Conservation (phyloP, 2,888 invertebrate species). For the Ormyrus pomaceus region DNA sequence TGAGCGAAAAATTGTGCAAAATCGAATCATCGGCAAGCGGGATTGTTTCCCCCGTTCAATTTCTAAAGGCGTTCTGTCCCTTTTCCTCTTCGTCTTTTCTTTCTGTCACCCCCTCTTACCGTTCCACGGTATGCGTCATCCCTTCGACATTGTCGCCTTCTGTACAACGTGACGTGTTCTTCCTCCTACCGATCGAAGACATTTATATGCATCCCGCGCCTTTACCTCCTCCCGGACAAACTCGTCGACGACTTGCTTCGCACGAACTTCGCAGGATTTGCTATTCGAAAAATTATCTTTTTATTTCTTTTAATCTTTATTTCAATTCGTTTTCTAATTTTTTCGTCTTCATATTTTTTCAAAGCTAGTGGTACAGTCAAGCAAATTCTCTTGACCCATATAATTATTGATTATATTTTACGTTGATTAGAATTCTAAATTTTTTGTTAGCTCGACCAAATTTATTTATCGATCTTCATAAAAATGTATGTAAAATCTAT, state of each 20-base stretch:
- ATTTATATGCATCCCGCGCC: conserved; percentile 64
- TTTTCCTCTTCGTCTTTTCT: background rate
- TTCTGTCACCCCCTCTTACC: background rate
- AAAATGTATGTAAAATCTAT: no score
- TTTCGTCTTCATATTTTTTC: no score
- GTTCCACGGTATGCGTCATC: conserved; percentile 16
- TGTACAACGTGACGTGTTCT: background rate
- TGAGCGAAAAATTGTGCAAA: conserved; percentile 33
- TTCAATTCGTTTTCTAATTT: no score
- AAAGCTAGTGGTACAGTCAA: no score
- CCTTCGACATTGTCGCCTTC: conserved; percentile 15
- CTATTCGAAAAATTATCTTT: conserved; percentile 29
- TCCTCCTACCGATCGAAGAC: conserved; percentile 50
- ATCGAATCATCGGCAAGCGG: conserved; percentile 42
- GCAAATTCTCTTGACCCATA: no score
- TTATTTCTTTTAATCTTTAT: conserved; percentile 12
- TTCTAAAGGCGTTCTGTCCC: conserved; percentile 14
- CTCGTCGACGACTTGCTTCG: conserved; percentile 37
- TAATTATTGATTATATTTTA: no score
- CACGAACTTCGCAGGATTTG: conserved; percentile 12
- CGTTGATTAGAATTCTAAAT: no score
- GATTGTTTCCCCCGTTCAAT: conserved; percentile 34
- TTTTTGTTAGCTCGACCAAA: no score
- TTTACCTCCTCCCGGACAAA: conserved; percentile 47
- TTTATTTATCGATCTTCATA: no score